These are phyloP conservation scores for Macropus fuliginosus DNA, from an alignment of 2,797 vertebrate species.

Conservation along the genomic window DNA sequence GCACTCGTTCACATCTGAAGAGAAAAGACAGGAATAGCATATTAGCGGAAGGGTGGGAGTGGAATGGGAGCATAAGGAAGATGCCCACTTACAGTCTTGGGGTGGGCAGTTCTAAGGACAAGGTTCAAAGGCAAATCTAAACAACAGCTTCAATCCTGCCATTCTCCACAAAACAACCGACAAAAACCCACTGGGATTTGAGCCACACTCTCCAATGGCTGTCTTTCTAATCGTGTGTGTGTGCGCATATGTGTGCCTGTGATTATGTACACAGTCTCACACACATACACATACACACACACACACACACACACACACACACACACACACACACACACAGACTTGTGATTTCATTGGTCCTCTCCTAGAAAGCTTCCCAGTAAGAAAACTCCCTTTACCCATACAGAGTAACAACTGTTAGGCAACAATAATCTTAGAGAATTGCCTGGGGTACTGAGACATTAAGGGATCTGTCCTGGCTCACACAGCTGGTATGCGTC, in stretches of 20 bases:
- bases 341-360: neutral
- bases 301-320: neutral
- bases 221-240: neutral
- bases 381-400: neutral
- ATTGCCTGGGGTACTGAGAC: neutral
- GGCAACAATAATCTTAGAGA: neutral
- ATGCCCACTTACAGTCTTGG: neutral
- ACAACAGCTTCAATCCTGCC: neutral
- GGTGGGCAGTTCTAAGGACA: neutral
- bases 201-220: neutral
- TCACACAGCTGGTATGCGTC: neutral
- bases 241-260: neutral
- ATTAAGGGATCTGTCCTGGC: neutral
- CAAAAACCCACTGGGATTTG: neutral
- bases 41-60: neutral
- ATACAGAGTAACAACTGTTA: neutral
- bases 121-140: neutral
- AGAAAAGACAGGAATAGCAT: slow-evolving; percentile 9
- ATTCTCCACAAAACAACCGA: neutral
- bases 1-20: slow-evolving; percentile 93
- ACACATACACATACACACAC: neutral
- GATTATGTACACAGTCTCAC: too few relatives aligned
- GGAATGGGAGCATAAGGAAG: neutral
- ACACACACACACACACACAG: neutral
- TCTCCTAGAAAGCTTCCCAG: neutral